phyloP scores from a whole-genome alignment of 2,797 vertebrate genomes.

The Sebastes oblongus region DNA sequence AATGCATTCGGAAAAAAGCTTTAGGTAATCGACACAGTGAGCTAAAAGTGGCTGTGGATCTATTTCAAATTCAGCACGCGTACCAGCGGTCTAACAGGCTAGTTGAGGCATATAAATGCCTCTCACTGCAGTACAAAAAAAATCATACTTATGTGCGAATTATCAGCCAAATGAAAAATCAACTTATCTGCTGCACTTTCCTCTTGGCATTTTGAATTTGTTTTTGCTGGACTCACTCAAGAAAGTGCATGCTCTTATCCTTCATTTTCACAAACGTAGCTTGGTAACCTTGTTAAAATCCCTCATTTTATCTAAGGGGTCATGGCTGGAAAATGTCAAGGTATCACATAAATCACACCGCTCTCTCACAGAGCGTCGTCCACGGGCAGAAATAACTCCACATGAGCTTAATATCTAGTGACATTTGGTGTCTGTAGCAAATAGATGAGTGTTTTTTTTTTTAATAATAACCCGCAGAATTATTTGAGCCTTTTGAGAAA shows the following conservation, averaged over 20 bases:
- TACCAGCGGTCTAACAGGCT: background rate
- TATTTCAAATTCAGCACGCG: constrained; percentile 16
- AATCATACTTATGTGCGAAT: background rate
- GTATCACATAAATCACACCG: constrained; percentile 33
- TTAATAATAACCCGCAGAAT: constrained; percentile 57
- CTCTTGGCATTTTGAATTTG: constrained; percentile 35
- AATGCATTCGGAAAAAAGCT: constrained; percentile 26
- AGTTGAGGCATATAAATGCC: constrained; percentile 16
- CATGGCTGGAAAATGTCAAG: constrained; percentile 58
- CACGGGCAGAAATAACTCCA: constrained; percentile 30
- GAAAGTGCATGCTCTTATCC: constrained; percentile 9
- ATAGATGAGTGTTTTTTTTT: constrained; percentile 46
- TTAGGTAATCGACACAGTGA: constrained; percentile 18
- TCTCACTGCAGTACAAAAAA: background rate
- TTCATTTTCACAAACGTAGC: constrained; percentile 17
- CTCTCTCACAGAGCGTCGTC: constrained; percentile 23
- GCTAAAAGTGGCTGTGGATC: constrained; percentile 17
- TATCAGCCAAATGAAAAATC: constrained; percentile 27
- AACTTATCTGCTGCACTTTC: constrained; percentile 8
- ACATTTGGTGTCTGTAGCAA: constrained; percentile 53
- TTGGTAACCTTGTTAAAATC: constrained; percentile 43
- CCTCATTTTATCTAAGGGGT: constrained; percentile 14
- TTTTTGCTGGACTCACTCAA: constrained; percentile 6
- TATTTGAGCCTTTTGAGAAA: constrained; percentile 48
- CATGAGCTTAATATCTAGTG: constrained; percentile 51